Conservation (phyloP, 2,113 vertebrate species). For the Cygnus atratus region DNA sequence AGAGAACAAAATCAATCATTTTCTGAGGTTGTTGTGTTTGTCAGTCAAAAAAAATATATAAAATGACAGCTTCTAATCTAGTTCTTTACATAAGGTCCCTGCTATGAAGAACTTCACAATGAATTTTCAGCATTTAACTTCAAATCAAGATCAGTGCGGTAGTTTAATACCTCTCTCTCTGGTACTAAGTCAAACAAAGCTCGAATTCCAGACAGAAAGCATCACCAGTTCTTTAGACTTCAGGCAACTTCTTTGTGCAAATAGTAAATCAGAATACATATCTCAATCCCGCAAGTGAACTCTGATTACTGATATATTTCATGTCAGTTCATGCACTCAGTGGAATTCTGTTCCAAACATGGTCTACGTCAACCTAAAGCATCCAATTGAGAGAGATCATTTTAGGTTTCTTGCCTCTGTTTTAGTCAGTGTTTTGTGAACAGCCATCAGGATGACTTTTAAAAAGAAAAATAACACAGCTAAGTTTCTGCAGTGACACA, state of each 20-base stretch:
- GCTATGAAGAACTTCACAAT: constrained; percentile 14
- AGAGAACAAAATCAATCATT: constrained; percentile 14
- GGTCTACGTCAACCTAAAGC: neutral
- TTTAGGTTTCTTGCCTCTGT: neutral
- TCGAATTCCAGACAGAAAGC: neutral
- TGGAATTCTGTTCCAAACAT: neutral
- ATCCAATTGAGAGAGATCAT: neutral
- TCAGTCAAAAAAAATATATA: neutral
- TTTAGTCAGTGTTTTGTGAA: neutral
- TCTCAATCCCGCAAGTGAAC: neutral
- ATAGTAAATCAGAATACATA: neutral
- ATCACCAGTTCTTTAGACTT: neutral
- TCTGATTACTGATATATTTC: neutral
- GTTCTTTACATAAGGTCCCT: neutral
- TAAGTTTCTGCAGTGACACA: neutral
- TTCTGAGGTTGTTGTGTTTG: neutral
- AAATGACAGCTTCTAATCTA: constrained; percentile 30
- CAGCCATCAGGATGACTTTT: neutral
- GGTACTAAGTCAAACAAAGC: neutral
- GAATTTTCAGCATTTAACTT: constrained; percentile 16
- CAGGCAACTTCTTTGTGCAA: neutral
- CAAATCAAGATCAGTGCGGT: neutral
- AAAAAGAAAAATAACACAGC: neutral
- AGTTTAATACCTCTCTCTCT: neutral
- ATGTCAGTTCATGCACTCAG: neutral